phyloP scores from a whole-genome alignment of 2,888 invertebrate species.

The Netelia inedita region DNA sequence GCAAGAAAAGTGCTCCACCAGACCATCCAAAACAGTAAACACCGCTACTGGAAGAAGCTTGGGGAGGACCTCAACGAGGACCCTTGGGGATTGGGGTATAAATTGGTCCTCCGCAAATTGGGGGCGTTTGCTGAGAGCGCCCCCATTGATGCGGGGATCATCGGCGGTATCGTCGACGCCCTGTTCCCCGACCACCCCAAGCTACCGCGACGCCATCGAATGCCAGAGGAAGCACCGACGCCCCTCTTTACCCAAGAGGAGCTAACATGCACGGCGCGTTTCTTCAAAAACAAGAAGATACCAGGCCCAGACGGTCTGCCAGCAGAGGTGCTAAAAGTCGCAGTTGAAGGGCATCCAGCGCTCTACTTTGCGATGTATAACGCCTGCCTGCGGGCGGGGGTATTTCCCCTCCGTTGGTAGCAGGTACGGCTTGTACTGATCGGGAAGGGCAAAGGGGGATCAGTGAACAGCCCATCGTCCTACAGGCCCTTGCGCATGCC shows the following conservation, averaged over 20 bases:
- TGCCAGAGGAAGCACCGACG: constrained; percentile 16
- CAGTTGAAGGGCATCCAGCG: constrained; percentile 16
- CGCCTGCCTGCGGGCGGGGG: constrained; percentile 55
- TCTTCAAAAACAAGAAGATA: constrained; percentile 47
- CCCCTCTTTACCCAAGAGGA: constrained; percentile 43
- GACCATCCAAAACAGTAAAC: constrained; percentile 51
- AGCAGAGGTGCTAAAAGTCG: constrained; percentile 46
- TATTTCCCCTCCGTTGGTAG: constrained; percentile 58
- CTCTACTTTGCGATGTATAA: constrained; percentile 60
- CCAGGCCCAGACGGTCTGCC: constrained; percentile 63
- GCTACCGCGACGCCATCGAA: neutral
- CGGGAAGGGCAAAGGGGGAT: constrained; percentile 67
- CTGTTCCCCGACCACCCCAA: constrained; percentile 49
- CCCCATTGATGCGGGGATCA: constrained; percentile 23
- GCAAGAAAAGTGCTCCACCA: constrained; percentile 36
- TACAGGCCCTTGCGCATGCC: constrained; percentile 67
- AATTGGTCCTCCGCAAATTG: constrained; percentile 53
- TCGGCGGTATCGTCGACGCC: constrained; percentile 37
- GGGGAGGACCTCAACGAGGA: constrained; percentile 35
- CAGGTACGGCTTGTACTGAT: constrained; percentile 57
- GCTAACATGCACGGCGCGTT: constrained; percentile 25
- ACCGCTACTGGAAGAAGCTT: constrained; percentile 51
- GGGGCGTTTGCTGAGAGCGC: constrained; percentile 18
- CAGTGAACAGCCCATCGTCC: constrained; percentile 46
- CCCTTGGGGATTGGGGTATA: constrained; percentile 63